Evolutionary conservation across 2,888 invertebrate genomes (phyloP).

Genomic region (Drosophila buzzatii): DNA sequence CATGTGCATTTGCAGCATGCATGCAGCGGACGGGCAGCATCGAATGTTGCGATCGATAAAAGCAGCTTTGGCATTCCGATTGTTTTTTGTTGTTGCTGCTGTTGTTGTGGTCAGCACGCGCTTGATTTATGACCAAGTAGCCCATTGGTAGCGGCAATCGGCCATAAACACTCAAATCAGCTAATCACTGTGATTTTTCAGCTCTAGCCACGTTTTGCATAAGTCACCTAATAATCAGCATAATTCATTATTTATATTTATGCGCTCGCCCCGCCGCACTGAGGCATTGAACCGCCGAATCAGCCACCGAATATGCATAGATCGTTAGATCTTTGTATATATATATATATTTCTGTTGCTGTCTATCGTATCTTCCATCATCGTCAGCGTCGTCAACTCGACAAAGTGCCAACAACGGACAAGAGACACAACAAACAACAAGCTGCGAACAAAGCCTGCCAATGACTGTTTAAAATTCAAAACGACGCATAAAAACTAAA

Average conservation of each 20-base stretch:
- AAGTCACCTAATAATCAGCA: slow-evolving; percentile 75
- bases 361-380: slow-evolving; percentile 44
- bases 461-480: slow-evolving; percentile 79
- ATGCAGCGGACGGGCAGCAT: slow-evolving; percentile 19
- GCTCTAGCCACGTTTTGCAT: slow-evolving; percentile 60
- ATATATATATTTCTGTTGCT: neutral
- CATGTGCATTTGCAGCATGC: slow-evolving; percentile 17
- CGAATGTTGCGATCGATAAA: slow-evolving; percentile 30
- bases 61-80: slow-evolving; percentile 23
- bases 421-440: slow-evolving; percentile 47
- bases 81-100: slow-evolving; percentile 9
- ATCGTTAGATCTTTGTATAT: slow-evolving; percentile 64
- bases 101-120: slow-evolving; percentile 47
- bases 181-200: slow-evolving; percentile 71
- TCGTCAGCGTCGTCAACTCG: slow-evolving; percentile 54
- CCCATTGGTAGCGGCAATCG: slow-evolving; percentile 43
- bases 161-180: slow-evolving; percentile 59
- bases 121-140: slow-evolving; percentile 61
- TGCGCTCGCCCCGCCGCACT: slow-evolving; percentile 34
- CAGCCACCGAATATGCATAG: slow-evolving; percentile 26
- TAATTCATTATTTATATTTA: slow-evolving; percentile 77
- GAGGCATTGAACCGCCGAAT: slow-evolving; percentile 7
- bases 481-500: slow-evolving; percentile 28
- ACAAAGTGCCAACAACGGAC: slow-evolving; percentile 67
- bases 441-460: slow-evolving; percentile 64